Conservation (phyloP, 2,113 vertebrate genomes). For the Platichthys stellatus region DNA sequence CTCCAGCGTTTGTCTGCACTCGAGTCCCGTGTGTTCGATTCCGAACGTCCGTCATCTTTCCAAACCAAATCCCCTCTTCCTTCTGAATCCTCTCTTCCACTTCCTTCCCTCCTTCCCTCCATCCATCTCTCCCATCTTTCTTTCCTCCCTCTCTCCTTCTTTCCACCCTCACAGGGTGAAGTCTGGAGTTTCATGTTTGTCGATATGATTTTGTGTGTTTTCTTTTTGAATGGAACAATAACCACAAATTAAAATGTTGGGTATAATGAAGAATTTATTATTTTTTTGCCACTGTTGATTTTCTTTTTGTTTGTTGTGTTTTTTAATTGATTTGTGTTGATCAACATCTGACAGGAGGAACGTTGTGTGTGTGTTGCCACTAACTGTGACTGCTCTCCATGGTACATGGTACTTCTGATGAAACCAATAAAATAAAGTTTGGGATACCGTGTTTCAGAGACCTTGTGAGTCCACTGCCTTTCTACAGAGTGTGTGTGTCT, state of each 20-base stretch:
- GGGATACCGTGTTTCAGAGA: constrained; percentile 86
- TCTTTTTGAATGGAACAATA: constrained; percentile 61
- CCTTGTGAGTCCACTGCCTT: constrained; percentile 7
- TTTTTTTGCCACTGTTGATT: constrained; percentile 42
- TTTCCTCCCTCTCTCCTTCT: constrained; percentile 6
- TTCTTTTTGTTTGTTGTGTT: constrained; percentile 43
- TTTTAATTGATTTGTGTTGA: constrained; percentile 64
- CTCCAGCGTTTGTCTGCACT: constrained; percentile 26
- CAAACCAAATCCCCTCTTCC: constrained; percentile 40
- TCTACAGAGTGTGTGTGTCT: neutral
- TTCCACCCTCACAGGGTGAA: constrained; percentile 52
- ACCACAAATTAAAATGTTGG: constrained; percentile 48
- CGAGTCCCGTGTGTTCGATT: constrained; percentile 51
- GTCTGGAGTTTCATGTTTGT: constrained; percentile 45
- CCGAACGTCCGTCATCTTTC: constrained; percentile 39
- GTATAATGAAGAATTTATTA: constrained; percentile 37
- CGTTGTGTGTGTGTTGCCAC: constrained; percentile 78
- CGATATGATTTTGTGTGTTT: constrained; percentile 57
- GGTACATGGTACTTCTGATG: constrained; percentile 83
- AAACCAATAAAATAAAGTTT: constrained; percentile 87
- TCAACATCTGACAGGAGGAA: constrained; percentile 78
- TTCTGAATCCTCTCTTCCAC: neutral
- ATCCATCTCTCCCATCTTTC: neutral
- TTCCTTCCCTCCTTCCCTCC: neutral
- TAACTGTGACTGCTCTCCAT: constrained; percentile 86